Percentiles rank a stretch among this genome's conserved stretches.
phyloP scores from a whole-genome alignment of 2,888 invertebrate genomes.

The Drosophila phalerata region DNA sequence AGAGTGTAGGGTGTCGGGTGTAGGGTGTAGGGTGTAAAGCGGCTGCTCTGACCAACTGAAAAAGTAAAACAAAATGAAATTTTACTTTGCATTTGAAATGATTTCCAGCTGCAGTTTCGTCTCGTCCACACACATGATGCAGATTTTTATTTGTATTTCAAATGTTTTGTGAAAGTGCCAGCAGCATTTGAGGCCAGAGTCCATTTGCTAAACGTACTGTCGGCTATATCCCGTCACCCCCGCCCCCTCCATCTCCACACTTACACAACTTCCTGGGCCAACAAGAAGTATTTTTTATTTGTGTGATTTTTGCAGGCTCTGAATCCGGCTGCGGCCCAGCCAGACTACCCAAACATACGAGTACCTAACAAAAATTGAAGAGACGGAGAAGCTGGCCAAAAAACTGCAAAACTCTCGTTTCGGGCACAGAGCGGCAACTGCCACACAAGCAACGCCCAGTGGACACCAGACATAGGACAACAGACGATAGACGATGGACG shows the following conservation, averaged over 20 bases:
- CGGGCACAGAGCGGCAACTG: slow-evolving; percentile 17
- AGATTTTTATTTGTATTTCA: slow-evolving; percentile 78
- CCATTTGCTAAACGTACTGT: slow-evolving; percentile 76
- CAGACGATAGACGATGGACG: neutral
- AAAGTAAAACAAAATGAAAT: slow-evolving; percentile 78
- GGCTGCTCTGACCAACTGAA: slow-evolving; percentile 37
- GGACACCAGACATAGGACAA: slow-evolving; percentile 20
- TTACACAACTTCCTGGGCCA: slow-evolving; percentile 37
- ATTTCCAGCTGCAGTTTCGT: slow-evolving; percentile 63
- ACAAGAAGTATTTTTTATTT: slow-evolving; percentile 62
- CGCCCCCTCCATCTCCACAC: neutral
- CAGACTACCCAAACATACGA: slow-evolving; percentile 44
- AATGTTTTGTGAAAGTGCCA: slow-evolving; percentile 81
- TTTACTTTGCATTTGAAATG: slow-evolving; percentile 81
- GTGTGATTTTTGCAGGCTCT: slow-evolving; percentile 66
- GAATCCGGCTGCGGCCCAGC: slow-evolving; percentile 36
- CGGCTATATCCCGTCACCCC: slow-evolving; percentile 2
- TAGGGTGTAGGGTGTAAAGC: neutral
- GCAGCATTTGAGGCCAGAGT: slow-evolving; percentile 80
- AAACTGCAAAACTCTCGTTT: slow-evolving; percentile 60
- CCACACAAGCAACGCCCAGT: slow-evolving; percentile 33
- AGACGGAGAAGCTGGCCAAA: slow-evolving; percentile 39
- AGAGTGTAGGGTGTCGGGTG: too few relatives aligned
- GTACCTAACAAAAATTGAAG: slow-evolving; percentile 47
- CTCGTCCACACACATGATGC: slow-evolving; percentile 44